Percentiles rank a stretch among this genome's conserved stretches.
These are phyloP conservation scores for Sphaeridia pumilis DNA, from an alignment of 2,888 invertebrate species.

Conservation along the genomic window DNA sequence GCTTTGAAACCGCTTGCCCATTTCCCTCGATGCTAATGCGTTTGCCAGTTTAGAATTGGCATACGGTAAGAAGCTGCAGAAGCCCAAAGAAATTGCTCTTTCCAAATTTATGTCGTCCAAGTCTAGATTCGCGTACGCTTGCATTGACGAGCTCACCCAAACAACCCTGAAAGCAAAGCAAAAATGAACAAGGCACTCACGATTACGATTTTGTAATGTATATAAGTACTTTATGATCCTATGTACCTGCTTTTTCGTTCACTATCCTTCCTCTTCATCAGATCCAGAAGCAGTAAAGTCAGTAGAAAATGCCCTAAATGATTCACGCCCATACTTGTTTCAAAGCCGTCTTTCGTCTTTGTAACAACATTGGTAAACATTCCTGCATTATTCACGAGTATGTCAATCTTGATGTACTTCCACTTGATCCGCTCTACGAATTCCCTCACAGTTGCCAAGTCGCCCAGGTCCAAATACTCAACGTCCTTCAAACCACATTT, in stretches of 20 bases:
- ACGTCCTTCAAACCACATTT: constrained; percentile 1
- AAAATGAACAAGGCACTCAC: neutral
- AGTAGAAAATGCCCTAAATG: constrained; percentile 16
- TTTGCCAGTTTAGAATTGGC: constrained; percentile 38
- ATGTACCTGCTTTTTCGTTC: constrained; percentile 2
- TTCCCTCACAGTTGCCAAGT: constrained; percentile 56
- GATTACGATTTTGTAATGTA: neutral
- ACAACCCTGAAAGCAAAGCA: constrained; percentile 29
- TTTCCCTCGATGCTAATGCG: constrained; percentile 36
- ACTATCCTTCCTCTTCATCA: constrained; percentile 1
- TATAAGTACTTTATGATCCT: neutral
- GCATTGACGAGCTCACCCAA: constrained; percentile 36
- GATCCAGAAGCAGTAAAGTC: constrained; percentile 12
- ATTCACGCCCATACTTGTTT: constrained; percentile 57
- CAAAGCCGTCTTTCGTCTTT: constrained; percentile 60
- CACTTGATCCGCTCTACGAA: constrained; percentile 58
- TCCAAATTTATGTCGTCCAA: constrained; percentile 28
- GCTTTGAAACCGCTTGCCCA: constrained; percentile 28
- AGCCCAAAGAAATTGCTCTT: constrained; percentile 13
- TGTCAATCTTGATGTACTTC: constrained; percentile 56
- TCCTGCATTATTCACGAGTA: constrained; percentile 70
- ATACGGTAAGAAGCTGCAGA: constrained; percentile 33
- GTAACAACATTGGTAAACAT: constrained; percentile 44
- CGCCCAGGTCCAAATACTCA: constrained; percentile 57
- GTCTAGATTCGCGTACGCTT: constrained; percentile 34